phyloP scores from a whole-genome alignment of 2,888 invertebrate species.

The Clitarchus hookeri region DNA sequence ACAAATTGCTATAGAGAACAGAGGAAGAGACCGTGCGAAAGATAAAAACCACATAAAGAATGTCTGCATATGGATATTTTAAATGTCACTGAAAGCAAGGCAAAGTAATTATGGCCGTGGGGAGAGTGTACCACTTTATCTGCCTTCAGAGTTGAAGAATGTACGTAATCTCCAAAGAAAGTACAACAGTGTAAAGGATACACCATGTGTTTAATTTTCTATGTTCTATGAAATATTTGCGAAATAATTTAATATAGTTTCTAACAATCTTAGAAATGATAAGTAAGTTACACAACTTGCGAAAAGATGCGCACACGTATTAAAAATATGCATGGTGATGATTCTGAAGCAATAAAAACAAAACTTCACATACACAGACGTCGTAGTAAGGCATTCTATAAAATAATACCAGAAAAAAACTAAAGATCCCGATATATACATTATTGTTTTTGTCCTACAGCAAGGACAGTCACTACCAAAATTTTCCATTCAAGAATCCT shows the following conservation, averaged over 20 bases:
- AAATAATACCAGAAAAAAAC: neutral
- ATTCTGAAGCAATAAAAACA: neutral
- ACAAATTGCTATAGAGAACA: neutral
- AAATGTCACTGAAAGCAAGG: neutral
- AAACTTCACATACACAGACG: neutral
- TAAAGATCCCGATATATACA: neutral
- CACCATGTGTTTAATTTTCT: neutral
- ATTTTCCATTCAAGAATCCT: neutral
- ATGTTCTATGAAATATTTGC: neutral
- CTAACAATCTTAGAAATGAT: neutral
- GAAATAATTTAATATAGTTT: neutral
- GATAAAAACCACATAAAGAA: neutral
- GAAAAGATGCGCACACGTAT: neutral
- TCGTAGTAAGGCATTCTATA: neutral
- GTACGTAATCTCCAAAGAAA: neutral
- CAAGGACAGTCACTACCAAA: neutral
- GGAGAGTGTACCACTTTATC: neutral
- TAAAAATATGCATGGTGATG: neutral
- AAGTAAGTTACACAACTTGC: neutral
- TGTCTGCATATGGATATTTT: neutral
- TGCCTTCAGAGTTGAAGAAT: neutral
- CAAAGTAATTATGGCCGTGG: neutral
- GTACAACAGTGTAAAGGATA: neutral
- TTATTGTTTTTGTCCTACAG: neutral
- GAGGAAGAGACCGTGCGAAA: neutral